Evolutionary conservation across 1,140 invertebrate genomes (phyloP), one percentile per base, ranked within the genome.

Genomic region (Solen grandis): DNA sequence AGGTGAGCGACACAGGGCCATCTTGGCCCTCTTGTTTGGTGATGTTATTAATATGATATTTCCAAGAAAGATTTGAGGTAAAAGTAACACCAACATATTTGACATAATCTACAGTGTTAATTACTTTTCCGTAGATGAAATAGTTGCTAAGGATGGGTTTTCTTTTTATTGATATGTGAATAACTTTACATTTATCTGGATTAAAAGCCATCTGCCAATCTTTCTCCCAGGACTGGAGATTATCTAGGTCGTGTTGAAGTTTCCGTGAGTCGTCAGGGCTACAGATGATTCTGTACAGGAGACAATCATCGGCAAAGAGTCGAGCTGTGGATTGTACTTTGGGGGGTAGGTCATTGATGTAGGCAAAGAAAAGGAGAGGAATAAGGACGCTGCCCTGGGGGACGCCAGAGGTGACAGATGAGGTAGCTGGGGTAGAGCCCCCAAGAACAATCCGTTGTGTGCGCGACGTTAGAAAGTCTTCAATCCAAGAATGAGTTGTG

Each of bases 291-390:
- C 74, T 13, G 36, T 54, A 68, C 14, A 77, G 62, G 25, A 77
- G 38, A 41, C 63, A 70, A 29, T 70, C 66, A 70, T 70, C 66
- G 3, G 66, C 66, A 70, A 70, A 70, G 2, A 46, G 41, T n/a
- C 36, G 46, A 14, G 46, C 2, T 70, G 46, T 16, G 3, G 66
- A 52, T n/a, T 25, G 22, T 19, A 52, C 10, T 52, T 22, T 52
- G 22, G 13, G n/a, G 10, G 66, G 66, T 22, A 52, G 46, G 31
- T 46, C 2, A n/a, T n/a, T n/a, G n/a, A n/a, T n/a, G n/a, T n/a
- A n/a, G n/a, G n/a, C n/a, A n/a, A n/a, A n/a, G n/a, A n/a, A n/a
- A n/a, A n/a, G n/a, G n/a, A n/a, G n/a, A n/a, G n/a, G n/a, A n/a
- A n/a, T n/a, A n/a, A n/a, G n/a, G n/a, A n/a, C n/a, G n/a, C n/a